Percentiles rank a stretch among this genome's conserved stretches.
These are phyloP conservation scores for Chymomyza caudatula DNA, from an alignment of 2,888 invertebrate species.

Conservation along the genomic window DNA sequence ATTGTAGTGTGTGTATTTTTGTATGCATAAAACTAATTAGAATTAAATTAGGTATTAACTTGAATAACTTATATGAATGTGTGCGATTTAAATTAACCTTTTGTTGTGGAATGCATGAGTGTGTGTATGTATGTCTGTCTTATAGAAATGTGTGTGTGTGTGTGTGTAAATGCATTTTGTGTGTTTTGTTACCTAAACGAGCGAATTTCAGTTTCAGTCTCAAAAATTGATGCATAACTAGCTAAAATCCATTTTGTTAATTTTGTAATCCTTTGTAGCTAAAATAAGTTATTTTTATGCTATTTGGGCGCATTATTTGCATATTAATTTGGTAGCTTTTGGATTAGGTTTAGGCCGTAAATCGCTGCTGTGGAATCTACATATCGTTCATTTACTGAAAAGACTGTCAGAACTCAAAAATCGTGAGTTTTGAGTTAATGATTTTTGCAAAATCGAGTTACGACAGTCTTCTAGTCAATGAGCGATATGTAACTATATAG, in stretches of 20 bases:
- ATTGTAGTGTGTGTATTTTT: conserved; percentile 44
- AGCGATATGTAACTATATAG: too few species aligned
- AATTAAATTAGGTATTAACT: conserved; percentile 33
- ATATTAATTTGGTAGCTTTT: too few species aligned
- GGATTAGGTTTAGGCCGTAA: too few species aligned
- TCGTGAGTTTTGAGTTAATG: too few species aligned
- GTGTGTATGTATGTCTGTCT: conserved; percentile 21
- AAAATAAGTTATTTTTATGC: conserved; percentile 12
- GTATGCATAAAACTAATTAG: conserved; percentile 45
- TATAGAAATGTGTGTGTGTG: conserved; percentile 4
- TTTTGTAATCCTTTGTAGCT: conserved; percentile 25
- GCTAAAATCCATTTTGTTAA: conserved; percentile 50
- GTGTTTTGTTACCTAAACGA: conserved; percentile 20
- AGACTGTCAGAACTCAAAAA: too few species aligned
- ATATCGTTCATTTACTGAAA: too few species aligned
- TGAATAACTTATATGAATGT: not conserved
- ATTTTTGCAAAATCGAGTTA: too few species aligned
- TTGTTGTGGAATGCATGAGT: not conserved
- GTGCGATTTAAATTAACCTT: not conserved
- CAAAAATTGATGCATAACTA: conserved; percentile 68
- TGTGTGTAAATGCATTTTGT: conserved; percentile 9
- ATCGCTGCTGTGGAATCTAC: too few species aligned
- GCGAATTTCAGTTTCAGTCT: conserved; percentile 70
- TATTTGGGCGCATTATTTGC: not conserved
- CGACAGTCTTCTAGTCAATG: too few species aligned